Evolutionary conservation across 2,888 invertebrate species (phyloP), one percentile per base, ranked within the genome.

Genomic region (Spisula solida): DNA sequence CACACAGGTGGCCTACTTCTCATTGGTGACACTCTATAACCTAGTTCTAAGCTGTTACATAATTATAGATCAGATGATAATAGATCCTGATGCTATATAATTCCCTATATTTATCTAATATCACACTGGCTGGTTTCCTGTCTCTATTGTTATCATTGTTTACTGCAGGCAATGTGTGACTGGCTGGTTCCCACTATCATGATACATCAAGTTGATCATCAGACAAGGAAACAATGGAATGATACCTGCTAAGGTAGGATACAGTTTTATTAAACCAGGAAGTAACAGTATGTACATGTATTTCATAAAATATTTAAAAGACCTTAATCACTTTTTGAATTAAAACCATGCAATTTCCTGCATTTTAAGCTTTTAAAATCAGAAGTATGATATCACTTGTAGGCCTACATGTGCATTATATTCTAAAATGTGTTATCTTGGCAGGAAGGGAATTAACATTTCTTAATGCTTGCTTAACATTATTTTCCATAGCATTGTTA

Each of bases 21-120:
- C 60, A 60, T 60, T 60, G 20, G 0, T 60, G n/a, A 60, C 60
- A 60, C 60, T n/a, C 1, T 55, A n/a, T n/a, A 18, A 55, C 18
- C 55, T 55, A 55, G 55, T 18, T 55, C n/a, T n/a, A 60, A 60
- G 60, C 60, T 60, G 60, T 60, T 60, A 25, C 60, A 60, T 60
- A 60, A 60, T 25, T n/a, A 20, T 60, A 25, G 18, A 60, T 60
- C 60, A 60, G 20, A 25, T 60, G 60, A 60, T 60, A 60, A 60
- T 60, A 60, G 20, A n/a, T 41, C 41, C 41, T 41, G 41, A 41
- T 60, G 60, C 25, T 20, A 60, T 20, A 60, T 60, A n/a, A 60
- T 60, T 4, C 14, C 20, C 18, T 55, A 60, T 55, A 60, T 60
- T 16, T 60, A 60, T n/a, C 60, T n/a, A n/a, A 60, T 60, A 60